Percentiles rank a stretch among this genome's conserved stretches.
phyloP scores from a whole-genome alignment of 2,113 vertebrate genomes.

The Cygnus atratus region DNA sequence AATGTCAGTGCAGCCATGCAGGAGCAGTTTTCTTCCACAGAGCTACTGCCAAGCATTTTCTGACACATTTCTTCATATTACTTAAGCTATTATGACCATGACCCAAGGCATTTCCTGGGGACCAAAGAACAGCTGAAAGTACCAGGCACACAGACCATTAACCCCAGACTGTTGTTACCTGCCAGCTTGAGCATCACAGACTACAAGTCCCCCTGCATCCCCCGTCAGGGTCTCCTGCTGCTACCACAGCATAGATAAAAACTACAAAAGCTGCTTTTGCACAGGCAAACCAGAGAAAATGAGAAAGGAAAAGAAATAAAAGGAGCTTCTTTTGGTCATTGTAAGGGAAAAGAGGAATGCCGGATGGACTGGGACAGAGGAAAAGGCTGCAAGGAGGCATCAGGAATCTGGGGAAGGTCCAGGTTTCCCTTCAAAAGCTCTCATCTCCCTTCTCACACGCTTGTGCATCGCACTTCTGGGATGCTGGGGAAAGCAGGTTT shows the following conservation, averaged over 20 bases:
- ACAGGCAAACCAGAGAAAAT: background rate
- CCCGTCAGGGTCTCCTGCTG: background rate
- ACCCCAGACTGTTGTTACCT: background rate
- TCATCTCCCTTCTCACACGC: background rate
- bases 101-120: background rate
- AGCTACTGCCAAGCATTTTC: background rate
- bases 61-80: slow-evolving; percentile 16
- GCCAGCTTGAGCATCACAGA: background rate
- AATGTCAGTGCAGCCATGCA: background rate
- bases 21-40: background rate
- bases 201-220: background rate
- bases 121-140: background rate
- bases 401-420: background rate
- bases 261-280: background rate
- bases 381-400: background rate
- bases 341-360: background rate
- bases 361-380: accelerated
- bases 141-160: background rate
- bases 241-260: background rate
- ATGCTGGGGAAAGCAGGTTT: background rate
- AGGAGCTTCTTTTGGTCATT: background rate
- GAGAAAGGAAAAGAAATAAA: background rate
- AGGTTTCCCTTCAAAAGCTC: background rate
- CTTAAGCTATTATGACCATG: background rate
- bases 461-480: accelerated